Evolutionary conservation across 2,888 invertebrate species (phyloP), one percentile per base, ranked within the genome.

Genomic region (Griposia aprilina): DNA sequence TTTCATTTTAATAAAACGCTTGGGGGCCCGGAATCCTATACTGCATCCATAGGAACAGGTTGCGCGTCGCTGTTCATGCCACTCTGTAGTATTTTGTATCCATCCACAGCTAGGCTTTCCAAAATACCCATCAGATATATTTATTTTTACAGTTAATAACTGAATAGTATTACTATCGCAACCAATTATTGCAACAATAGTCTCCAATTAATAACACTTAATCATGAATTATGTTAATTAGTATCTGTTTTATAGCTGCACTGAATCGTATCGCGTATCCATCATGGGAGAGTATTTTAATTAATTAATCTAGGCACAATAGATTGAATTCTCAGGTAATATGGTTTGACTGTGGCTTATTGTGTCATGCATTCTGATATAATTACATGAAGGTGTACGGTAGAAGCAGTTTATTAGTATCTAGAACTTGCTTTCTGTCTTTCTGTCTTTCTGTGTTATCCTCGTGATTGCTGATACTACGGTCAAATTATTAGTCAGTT

Each of bases 201-300:
- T 63, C 36, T 59, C 20, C 50, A 72, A 85, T 72, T 62, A 81
- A 41, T 62, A 60, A 48, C 8, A 52, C 6, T 45, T 69, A 57
- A 78, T 55, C 36, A 48, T 68, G 72, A 73, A 73, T 67, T 59
- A 73, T 20, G 11, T 36, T 62, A 63, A 85, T 78, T 75, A 62
- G 36, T 85, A 26, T 77, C 26, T 59, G 59, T 45, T 68, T n/a
- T 36, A 72, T 36, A 36, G 30, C 30, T 36, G 30, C 52, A 48
- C 17, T 15, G 8, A 57, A 45, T 45, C 41, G 65, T 66, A 57
- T 59, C 45, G 10, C 52, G 57, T 57, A 55, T 72, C 52, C 48
- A 63, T 78, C 55, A 59, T 62, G 57, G 36, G 30, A 72, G 52
- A 77, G 77, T 66, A 83, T 78, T 78, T 70, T n/a, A 52, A 81